Evolutionary conservation across 2,888 invertebrate genomes (phyloP).

Genomic region (Cotesia congregata): DNA sequence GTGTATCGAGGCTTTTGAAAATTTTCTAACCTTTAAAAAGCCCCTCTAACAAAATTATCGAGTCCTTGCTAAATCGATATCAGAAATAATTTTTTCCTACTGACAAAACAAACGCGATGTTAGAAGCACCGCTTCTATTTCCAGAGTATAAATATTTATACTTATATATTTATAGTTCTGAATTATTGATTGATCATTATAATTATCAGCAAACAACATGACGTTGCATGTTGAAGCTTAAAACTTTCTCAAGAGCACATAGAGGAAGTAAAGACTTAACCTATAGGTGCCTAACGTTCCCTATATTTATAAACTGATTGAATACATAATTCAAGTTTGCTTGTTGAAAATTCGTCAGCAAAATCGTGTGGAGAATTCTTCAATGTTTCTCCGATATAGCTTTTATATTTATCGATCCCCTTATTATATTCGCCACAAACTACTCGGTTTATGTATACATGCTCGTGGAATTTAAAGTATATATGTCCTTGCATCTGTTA

Average conservation of each 20-base stretch:
- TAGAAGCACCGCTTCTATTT: not conserved
- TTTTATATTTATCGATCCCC: not conserved
- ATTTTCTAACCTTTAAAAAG: not conserved
- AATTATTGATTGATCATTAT: not conserved
- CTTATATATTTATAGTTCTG: not conserved
- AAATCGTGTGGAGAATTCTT: not conserved
- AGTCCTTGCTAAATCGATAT: not conserved
- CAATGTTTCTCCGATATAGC: not conserved
- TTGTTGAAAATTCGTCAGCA: not conserved
- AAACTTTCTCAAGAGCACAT: not conserved
- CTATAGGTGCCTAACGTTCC: not conserved
- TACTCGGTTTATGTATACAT: not conserved
- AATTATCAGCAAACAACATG: not conserved
- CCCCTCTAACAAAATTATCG: not conserved
- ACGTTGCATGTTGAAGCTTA: not conserved
- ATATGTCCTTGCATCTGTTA: not conserved
- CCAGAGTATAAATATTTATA: not conserved
- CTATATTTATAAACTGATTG: not conserved
- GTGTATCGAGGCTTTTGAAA: no score
- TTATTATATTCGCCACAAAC: not conserved
- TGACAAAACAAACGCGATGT: not conserved
- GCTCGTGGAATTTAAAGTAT: not conserved
- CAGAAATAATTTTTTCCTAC: not conserved
- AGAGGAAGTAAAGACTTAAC: not conserved
- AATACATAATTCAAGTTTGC: not conserved